Conservation (phyloP, 92 coral and sea anemone genomes). For the Isaurus tuberculatus region DNA sequence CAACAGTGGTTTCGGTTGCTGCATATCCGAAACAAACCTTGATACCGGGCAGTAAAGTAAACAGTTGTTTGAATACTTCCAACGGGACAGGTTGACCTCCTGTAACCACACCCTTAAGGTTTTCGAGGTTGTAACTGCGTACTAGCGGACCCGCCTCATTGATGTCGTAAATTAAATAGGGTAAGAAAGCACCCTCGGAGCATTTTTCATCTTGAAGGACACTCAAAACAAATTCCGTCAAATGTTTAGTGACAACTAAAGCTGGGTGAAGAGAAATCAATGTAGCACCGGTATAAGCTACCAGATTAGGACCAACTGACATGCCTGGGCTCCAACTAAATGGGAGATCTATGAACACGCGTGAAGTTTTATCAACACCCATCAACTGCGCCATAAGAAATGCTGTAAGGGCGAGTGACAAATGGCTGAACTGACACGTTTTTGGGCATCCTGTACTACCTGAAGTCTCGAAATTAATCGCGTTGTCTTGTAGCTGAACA, state of each 20-base stretch:
- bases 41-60: not conserved
- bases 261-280: slow-evolving; percentile 6
- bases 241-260: not conserved
- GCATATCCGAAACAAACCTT: not conserved
- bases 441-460: slow-evolving; percentile 21
- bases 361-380: not conserved
- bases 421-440: slow-evolving; percentile 15
- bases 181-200: not conserved
- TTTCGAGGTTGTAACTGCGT: not conserved
- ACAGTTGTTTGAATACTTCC: not conserved
- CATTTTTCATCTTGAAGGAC: slow-evolving; percentile 38
- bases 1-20: not conserved
- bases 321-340: slow-evolving; percentile 24
- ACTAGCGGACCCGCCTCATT: not conserved
- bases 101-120: not conserved
- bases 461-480: not conserved
- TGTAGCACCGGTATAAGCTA: slow-evolving; percentile 7
- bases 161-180: slow-evolving; percentile 5
- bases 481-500: not conserved
- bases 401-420: not conserved
- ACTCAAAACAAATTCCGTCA: slow-evolving; percentile 13
- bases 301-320: slow-evolving; percentile 25
- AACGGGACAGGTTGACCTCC: slow-evolving; percentile 11
- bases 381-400: not conserved
- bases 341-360: slow-evolving; percentile 1